A percentile compares a stretch with the other conserved stretches of the same genome.
These are phyloP conservation scores for Archaeoteleia sp. DNA, from an alignment of 2,888 invertebrate genomes.

Conservation along the genomic window DNA sequence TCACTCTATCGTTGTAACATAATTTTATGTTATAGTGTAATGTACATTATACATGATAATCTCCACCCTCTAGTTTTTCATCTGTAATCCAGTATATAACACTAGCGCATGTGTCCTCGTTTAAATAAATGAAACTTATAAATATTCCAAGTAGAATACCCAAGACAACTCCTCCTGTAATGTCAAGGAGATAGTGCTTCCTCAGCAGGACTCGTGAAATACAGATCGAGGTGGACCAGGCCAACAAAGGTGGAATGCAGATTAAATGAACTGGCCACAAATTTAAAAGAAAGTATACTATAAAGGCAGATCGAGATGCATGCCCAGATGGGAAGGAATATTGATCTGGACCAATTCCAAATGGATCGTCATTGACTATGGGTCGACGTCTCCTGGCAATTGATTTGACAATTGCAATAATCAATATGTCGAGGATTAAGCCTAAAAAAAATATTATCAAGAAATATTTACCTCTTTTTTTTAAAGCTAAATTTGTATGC, in stretches of 20 bases:
- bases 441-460: conserved; percentile 84
- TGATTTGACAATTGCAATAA: conserved; percentile 87
- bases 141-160: conserved; percentile 84
- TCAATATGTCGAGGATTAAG: conserved; percentile 85
- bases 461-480: no score
- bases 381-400: conserved; percentile 86
- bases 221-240: conserved; percentile 86
- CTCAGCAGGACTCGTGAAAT: conserved; percentile 88
- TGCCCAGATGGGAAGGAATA: conserved; percentile 97
- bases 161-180: conserved; percentile 83
- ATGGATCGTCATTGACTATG: conserved; percentile 78
- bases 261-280: conserved; percentile 80
- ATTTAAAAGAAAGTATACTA: conserved; percentile 83
- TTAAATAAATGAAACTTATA: conserved; percentile 82
- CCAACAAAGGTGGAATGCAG: conserved; percentile 80
- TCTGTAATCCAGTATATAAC: conserved; percentile 80
- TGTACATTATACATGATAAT: conserved; percentile 83
- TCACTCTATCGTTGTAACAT: no score
- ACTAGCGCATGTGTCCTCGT: conserved; percentile 78
- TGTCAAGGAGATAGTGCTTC: conserved; percentile 92
- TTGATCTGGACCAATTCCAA: conserved; percentile 89
- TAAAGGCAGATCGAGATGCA: conserved; percentile 87
- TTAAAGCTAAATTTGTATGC: no score
- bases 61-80: conserved; percentile 82
- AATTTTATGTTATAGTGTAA: no score